These are phyloP conservation scores for Podarcis cretensis DNA, from an alignment of 2,113 vertebrate genomes.

Conservation along the genomic window DNA sequence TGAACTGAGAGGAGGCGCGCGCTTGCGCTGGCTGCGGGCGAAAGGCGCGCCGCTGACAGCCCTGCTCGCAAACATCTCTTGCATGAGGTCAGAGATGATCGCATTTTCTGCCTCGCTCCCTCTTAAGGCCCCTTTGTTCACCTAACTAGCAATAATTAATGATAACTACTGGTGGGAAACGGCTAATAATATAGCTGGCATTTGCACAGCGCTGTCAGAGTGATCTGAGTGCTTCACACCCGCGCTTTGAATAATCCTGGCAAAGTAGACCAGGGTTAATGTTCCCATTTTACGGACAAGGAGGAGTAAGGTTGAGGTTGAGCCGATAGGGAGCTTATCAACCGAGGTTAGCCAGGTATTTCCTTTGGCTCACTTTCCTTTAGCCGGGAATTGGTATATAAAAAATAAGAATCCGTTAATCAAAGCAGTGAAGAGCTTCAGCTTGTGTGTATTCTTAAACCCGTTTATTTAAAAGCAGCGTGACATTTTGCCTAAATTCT, in stretches of 20 bases:
- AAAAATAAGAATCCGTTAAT: neutral
- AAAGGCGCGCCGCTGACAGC: too few species aligned
- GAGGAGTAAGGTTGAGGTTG: neutral
- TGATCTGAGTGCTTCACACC: neutral
- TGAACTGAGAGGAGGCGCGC: neutral
- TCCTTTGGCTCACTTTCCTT: neutral
- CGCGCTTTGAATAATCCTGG: neutral
- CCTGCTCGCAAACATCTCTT: neutral
- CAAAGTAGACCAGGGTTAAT: neutral
- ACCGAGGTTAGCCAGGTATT: too few species aligned
- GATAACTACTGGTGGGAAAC: neutral
- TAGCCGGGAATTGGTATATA: neutral
- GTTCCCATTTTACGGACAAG: neutral
- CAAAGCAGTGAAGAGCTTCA: neutral
- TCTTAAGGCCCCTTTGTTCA: neutral
- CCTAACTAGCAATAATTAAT: neutral
- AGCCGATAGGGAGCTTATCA: neutral
- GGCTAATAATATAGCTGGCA: neutral
- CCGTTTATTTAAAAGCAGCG: neutral
- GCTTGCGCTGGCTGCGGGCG: too few species aligned
- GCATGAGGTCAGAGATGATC: neutral
- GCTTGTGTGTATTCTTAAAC: neutral
- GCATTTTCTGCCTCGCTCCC: neutral
- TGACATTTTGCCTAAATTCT: too few species aligned
- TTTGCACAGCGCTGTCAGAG: neutral